A percentile compares a stretch with the other conserved stretches of the same genome.
These are phyloP conservation scores for Athripsodes cinereus DNA, from an alignment of 2,888 invertebrate species.

Conservation along the genomic window DNA sequence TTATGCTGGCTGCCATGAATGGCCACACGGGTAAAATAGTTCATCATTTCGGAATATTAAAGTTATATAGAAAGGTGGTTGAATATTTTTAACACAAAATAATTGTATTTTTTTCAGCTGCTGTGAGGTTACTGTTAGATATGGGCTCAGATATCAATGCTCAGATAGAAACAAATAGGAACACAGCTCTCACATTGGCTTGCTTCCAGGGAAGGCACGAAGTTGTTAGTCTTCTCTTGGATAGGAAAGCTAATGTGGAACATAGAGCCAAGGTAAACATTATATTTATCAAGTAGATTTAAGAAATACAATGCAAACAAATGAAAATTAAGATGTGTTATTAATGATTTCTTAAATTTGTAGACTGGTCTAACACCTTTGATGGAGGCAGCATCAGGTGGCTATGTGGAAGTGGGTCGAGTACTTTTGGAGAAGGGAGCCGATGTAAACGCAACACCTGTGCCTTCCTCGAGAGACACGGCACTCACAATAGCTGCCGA, in stretches of 20 bases:
- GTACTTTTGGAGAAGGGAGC: slow-evolving; percentile 95
- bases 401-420: slow-evolving; percentile 96
- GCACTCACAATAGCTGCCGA: slow-evolving; percentile 99
- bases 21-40: slow-evolving; percentile 63
- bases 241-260: slow-evolving; percentile 97
- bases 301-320: too few species aligned
- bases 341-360: slow-evolving; percentile 28
- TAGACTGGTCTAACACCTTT: slow-evolving; percentile 94
- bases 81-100: too few species aligned
- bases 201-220: slow-evolving; percentile 99
- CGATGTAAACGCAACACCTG: slow-evolving; percentile 97
- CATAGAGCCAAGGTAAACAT: slow-evolving; percentile 83
- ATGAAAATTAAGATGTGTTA: too few species aligned
- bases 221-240: slow-evolving; percentile 92
- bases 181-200: slow-evolving; percentile 96
- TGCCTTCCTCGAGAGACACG: slow-evolving; percentile 95
- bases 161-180: slow-evolving; percentile 98
- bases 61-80: too few species aligned
- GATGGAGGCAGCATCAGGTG: slow-evolving; percentile 99
- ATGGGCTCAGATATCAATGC: slow-evolving; percentile 99
- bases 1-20: slow-evolving; percentile 99
- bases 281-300: too few species aligned
- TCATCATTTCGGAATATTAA: too few species aligned
- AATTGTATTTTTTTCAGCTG: slow-evolving; percentile 59
- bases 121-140: slow-evolving; percentile 90